A percentile compares a stretch with the other conserved stretches of the same genome.
Evolutionary conservation across 2,797 vertebrate genomes (phyloP).

Genomic region (Silurus aristotelis): DNA sequence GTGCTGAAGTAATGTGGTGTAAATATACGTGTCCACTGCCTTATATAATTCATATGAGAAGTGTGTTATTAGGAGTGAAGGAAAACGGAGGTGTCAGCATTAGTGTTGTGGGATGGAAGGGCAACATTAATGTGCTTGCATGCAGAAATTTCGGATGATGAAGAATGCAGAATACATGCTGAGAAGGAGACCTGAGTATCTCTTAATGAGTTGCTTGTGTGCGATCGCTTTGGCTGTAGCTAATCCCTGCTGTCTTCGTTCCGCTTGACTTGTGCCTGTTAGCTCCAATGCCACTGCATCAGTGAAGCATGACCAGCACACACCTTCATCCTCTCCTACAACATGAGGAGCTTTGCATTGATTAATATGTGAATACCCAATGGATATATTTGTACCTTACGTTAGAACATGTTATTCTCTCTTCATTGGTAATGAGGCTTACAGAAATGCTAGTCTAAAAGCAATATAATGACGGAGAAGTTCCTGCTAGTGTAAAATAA

Average conservation of each 20-base stretch:
- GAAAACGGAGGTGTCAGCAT: conserved; percentile 34
- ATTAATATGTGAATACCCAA: conserved; percentile 30
- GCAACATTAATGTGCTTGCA: conserved; percentile 32
- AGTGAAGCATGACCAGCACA: conserved; percentile 26
- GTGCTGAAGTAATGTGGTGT: conserved; percentile 2
- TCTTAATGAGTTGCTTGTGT: conserved; percentile 67
- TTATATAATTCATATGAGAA: conserved; percentile 22
- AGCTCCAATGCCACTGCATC: conserved; percentile 2
- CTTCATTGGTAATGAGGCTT: conserved; percentile 40
- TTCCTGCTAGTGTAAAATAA: conserved; percentile 2
- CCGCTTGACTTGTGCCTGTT: conserved; percentile 26
- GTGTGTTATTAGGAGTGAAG: not conserved
- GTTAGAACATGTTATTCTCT: conserved; percentile 14
- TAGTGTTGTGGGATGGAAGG: conserved; percentile 15
- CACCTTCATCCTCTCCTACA: conserved; percentile 9
- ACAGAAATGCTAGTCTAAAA: conserved; percentile 16
- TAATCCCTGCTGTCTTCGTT: conserved; percentile 71
- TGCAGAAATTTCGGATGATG: conserved; percentile 26
- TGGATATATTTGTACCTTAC: not conserved
- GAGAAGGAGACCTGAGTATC: conserved; percentile 34
- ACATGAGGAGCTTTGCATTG: conserved; percentile 30
- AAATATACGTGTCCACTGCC: conserved; percentile 29
- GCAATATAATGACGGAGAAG: conserved; percentile 14
- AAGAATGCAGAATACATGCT: conserved; percentile 27
- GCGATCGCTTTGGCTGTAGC: conserved; percentile 68